Evolutionary conservation across 2,888 invertebrate species (phyloP), one percentile per base, ranked within the genome.

Genomic region (Achlya flavicornis): DNA sequence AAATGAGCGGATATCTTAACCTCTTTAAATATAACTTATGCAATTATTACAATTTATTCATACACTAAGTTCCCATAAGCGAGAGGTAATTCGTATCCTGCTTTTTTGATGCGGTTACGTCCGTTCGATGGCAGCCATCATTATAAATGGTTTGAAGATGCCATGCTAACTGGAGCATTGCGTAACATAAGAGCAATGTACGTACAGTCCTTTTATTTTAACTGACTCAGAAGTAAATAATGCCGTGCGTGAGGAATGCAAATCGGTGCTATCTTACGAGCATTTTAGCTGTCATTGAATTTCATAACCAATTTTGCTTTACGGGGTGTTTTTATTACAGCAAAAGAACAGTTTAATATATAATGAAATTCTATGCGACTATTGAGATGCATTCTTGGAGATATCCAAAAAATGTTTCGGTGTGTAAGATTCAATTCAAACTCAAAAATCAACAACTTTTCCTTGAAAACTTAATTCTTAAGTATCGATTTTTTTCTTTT

Each of bases 151-250:
- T 19, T n/a, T 53, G 53, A 53, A 53, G 53, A 53, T 53, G 53
- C n/a, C 7, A 53, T 19, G 53, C 16, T 16, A 7, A 48, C 16
- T 48, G 4, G 48, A 48, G 1, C 48, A 48, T 53, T 53, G 53
- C 53, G 10, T 53, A 53, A 53, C 10, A 53, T 53, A 53, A 53
- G 12, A n/a, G 53, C 19, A 53, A n/a, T 19, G 12, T 53, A 53
- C 53, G 12, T 53, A 53, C 53, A 53, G 19, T 53, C 53, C 53
- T 53, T 53, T 53, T 53, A 53, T 53, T 53, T 53, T 53, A 53
- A 53, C 53, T 7, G 8, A 3, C 53, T 53, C 53, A 19, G 53
- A 53, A 53, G 53, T 53, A 53, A 19, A 19, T 19, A 53, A 16
- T 10, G 14, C 48, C 48, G n/a, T 48, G 48, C 48, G 48, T 48